A percentile compares a stretch with the other conserved stretches of the same genome.
Conservation (phyloP, 2,797 vertebrate genomes). For the Brotogeris chrysoptera region DNA sequence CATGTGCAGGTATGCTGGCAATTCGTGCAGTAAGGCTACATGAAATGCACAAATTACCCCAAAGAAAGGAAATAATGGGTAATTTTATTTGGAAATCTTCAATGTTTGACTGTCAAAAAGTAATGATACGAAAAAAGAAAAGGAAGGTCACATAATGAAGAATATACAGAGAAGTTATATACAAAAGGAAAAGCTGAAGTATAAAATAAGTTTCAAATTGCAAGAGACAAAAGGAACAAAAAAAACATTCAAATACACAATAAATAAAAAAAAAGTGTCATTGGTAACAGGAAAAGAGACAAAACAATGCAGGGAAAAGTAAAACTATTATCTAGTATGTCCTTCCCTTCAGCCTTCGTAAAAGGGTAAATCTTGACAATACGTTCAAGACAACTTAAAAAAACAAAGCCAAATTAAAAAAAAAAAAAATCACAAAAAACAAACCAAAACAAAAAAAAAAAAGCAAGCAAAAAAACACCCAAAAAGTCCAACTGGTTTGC, state of each 20-base stretch:
- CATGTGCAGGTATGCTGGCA: background rate
- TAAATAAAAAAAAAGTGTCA: background rate
- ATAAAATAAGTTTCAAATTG: background rate
- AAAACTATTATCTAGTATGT: background rate
- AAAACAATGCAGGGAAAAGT: background rate
- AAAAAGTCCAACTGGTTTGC: background rate
- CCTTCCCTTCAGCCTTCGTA: background rate
- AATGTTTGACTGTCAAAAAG: background rate
- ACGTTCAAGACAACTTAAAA: background rate
- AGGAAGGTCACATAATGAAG: background rate
- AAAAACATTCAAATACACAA: background rate
- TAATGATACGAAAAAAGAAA: background rate
- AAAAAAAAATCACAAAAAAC: no score
- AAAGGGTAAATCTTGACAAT: background rate
- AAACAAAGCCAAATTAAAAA: background rate
- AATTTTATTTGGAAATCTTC: background rate
- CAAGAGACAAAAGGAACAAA: background rate
- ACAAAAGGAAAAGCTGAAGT: background rate
- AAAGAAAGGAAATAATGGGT: background rate
- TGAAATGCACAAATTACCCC: background rate
- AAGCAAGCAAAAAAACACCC: background rate
- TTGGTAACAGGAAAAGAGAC: background rate
- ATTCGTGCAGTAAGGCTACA: background rate
- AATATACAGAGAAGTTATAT: background rate
- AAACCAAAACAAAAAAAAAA: background rate